These are phyloP conservation scores for Adelognathus sp. DNA, from an alignment of 2,888 invertebrate genomes.

Conservation along the genomic window DNA sequence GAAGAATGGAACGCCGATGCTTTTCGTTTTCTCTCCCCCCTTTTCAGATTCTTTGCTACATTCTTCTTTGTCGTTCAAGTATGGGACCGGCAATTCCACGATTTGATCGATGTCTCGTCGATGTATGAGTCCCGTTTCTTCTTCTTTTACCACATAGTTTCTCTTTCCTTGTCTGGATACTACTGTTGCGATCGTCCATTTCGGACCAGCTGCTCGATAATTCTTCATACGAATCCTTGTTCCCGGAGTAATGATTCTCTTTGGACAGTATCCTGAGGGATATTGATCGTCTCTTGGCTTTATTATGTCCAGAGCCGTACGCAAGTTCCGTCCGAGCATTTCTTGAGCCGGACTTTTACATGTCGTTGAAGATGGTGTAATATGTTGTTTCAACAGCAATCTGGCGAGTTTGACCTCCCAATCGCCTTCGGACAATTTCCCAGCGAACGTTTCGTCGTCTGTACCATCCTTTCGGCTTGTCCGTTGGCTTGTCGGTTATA, in stretches of 20 bases:
- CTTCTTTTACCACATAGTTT: slow-evolving; percentile 33
- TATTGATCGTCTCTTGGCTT: slow-evolving; percentile 1
- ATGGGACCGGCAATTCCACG: neutral
- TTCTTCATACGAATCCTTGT: slow-evolving; percentile 29
- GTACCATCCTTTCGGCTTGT: slow-evolving; percentile 29
- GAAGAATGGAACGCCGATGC: neutral
- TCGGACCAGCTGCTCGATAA: slow-evolving; percentile 21
- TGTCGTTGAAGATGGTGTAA: slow-evolving; percentile 47
- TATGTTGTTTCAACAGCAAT: slow-evolving; percentile 55
- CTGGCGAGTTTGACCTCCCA: slow-evolving; percentile 36
- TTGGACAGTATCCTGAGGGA: neutral
- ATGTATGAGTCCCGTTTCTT: slow-evolving; percentile 3
- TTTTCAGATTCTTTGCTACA: neutral
- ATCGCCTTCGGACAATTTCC: slow-evolving; percentile 21
- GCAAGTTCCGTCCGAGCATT: slow-evolving; percentile 40
- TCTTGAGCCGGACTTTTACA: slow-evolving; percentile 29
- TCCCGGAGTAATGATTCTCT: neutral
- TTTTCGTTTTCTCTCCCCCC: neutral
- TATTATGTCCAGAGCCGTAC: slow-evolving; percentile 4
- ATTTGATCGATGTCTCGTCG: slow-evolving; percentile 51
- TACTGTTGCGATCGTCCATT: slow-evolving; percentile 41
- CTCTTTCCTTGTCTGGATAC: slow-evolving; percentile 30
- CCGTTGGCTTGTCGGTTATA: slow-evolving; percentile 26
- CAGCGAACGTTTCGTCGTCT: slow-evolving; percentile 13
- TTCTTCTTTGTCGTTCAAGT: neutral